Evolutionary conservation across 2,113 vertebrate species (phyloP).

Genomic region (Cyanoramphus novaezelandiae): DNA sequence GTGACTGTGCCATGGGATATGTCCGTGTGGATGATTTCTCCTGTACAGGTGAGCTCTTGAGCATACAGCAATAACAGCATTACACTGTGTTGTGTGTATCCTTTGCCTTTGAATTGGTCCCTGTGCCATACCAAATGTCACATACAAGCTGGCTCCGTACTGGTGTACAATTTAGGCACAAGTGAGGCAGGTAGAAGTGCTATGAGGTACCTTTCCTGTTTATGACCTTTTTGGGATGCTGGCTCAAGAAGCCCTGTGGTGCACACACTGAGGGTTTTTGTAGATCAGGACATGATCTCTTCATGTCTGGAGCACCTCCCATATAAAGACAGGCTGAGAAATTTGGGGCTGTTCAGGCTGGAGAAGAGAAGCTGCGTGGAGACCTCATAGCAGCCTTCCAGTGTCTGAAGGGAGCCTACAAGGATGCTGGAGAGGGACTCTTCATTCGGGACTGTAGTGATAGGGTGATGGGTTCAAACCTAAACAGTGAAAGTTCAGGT

Average conservation of each 20-base stretch:
- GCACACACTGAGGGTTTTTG: background rate
- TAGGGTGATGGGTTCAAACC: background rate
- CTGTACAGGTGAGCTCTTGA: constrained; percentile 85
- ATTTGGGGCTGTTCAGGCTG: background rate
- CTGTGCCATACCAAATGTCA: no score
- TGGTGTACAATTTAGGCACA: no score
- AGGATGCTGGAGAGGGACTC: background rate
- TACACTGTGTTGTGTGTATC: accelerated
- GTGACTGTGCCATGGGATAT: constrained; percentile 89
- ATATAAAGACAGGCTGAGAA: background rate
- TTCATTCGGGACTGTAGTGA: background rate
- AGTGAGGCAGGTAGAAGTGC: accelerated
- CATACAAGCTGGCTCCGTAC: background rate
- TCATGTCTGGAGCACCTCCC: background rate
- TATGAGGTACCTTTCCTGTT: background rate
- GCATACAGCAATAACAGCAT: accelerated
- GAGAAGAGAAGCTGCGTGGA: background rate
- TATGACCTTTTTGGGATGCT: background rate
- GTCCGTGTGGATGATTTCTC: constrained; percentile 93
- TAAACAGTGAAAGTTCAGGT: background rate
- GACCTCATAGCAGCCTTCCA: background rate
- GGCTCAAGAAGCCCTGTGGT: background rate
- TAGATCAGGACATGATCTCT: accelerated
- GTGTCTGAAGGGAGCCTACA: background rate
- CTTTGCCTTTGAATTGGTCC: background rate